Evolutionary conservation across 2,797 vertebrate species (phyloP), one percentile per base, ranked within the genome.

Genomic region (Oceanodroma leucorhoa): DNA sequence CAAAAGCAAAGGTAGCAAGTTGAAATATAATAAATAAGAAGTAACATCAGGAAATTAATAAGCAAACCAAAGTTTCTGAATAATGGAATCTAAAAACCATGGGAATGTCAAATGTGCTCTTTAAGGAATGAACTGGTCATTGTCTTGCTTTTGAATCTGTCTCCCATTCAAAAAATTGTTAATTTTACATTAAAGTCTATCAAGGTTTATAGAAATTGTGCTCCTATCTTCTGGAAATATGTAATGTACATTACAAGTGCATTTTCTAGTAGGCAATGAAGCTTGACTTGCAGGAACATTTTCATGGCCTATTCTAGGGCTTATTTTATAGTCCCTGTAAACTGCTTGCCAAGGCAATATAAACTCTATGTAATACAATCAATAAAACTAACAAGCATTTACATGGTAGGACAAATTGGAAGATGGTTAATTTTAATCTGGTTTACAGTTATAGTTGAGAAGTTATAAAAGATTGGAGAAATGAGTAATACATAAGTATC

Each of bases 381-480:
- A 90, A 87, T 95, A 93, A 93, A 95, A 84, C 48, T 78, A 87
- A 80, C 76, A 95, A 71, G 34, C 50, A 80, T 91, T 90, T 87
- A 88, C 62, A 61, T 69, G 22, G 64, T 67, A 79, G 71, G 50
- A 76, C 76, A 93, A 88, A 90, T 81, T 83, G 75, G 53, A 87
- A 87, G 82, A 83, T 40, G 45, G 58, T 67, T 94, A 76, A 60
- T 91, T 96, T 93, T 87, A 79, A 64, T 85, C 54, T 65, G 24
- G 40, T 82, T 84, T 89, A 75, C 50, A 89, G 78, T 82, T 84
- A 82, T 36, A 40, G 70, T 50, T 91, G 58, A 91, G 67, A 85
- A 79, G 64, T 79, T 89, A 64, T 82, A 76, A 87, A 85, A 82
- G 18, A 55, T 6, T 65, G 45, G 23, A 84, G n/a, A 76, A 93